Percentiles rank a stretch among this genome's conserved stretches.
phyloP scores from a whole-genome alignment of 2,113 vertebrate species.

The Natator depressus region DNA sequence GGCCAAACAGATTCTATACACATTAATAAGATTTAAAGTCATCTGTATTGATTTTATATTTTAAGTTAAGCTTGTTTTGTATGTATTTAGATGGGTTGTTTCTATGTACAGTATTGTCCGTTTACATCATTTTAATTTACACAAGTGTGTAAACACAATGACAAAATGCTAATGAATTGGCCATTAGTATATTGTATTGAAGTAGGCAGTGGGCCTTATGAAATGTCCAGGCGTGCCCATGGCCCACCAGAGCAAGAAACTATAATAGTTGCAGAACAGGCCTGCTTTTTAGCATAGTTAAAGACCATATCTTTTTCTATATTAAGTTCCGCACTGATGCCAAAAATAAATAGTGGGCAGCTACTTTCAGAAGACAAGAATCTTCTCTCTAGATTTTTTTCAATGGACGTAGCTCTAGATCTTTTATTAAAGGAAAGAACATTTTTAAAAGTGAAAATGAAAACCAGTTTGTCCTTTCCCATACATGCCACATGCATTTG shows the following conservation, averaged over 20 bases:
- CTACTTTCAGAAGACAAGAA: slow-evolving; percentile 21
- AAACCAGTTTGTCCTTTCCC: slow-evolving; percentile 56
- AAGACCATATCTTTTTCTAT: slow-evolving; percentile 19
- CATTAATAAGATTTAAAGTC: neutral
- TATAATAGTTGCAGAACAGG: neutral
- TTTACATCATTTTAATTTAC: too few species aligned
- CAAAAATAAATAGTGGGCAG: neutral
- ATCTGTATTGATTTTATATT: too few species aligned
- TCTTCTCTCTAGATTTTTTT: neutral
- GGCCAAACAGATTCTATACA: neutral
- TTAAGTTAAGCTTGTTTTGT: too few species aligned
- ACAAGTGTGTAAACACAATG: too few species aligned
- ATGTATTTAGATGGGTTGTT: too few species aligned
- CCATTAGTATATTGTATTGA: too few species aligned
- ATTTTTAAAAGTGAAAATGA: slow-evolving; percentile 34
- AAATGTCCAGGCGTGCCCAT: too few species aligned
- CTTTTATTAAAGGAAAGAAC: slow-evolving; percentile 10
- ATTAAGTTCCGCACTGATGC: neutral
- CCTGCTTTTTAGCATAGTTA: slow-evolving; percentile 37
- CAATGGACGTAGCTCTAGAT: neutral
- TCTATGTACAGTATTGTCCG: too few species aligned
- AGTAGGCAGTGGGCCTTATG: too few species aligned
- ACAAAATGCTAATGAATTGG: too few species aligned
- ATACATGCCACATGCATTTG: neutral
- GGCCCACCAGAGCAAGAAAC: neutral